A percentile compares a stretch with the other conserved stretches of the same genome.
Conservation (phyloP, 2,888 invertebrate genomes). For the Noctua pronuba region DNA sequence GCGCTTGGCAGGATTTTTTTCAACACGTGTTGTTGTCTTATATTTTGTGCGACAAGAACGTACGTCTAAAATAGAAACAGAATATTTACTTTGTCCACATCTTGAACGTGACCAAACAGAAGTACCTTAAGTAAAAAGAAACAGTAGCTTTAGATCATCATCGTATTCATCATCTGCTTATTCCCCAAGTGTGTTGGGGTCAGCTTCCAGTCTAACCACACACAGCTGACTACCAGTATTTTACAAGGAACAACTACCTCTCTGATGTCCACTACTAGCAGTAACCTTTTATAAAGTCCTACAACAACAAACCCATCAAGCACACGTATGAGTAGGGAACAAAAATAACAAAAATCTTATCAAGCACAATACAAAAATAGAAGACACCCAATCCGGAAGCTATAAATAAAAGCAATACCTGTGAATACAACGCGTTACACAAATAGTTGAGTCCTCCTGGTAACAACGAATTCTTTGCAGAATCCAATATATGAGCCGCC, state of each 20-base stretch:
- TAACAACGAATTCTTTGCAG: constrained; percentile 56
- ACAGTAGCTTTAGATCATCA: background rate
- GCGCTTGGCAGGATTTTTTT: no score
- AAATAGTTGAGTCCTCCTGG: constrained; percentile 33
- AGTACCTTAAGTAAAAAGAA: background rate
- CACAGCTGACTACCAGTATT: background rate
- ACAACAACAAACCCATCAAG: background rate
- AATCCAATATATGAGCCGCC: constrained; percentile 66
- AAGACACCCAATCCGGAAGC: constrained; percentile 17
- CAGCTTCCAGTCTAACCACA: background rate
- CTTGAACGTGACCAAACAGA: background rate
- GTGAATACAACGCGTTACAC: constrained; percentile 33
- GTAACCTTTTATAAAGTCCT: background rate
- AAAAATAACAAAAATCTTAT: background rate
- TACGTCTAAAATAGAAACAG: no score
- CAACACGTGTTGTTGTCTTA: no score
- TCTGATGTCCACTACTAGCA: background rate
- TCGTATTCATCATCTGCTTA: background rate
- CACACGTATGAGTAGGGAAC: background rate
- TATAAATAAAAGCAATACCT: constrained; percentile 48
- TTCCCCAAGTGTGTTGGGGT: background rate
- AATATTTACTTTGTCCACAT: no score
- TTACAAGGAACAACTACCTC: background rate
- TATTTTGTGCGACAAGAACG: no score
- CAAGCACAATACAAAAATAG: background rate